Evolutionary conservation across 2,113 vertebrate genomes (phyloP), one percentile per base, ranked within the genome.

Genomic region (Toxotes chatareus): DNA sequence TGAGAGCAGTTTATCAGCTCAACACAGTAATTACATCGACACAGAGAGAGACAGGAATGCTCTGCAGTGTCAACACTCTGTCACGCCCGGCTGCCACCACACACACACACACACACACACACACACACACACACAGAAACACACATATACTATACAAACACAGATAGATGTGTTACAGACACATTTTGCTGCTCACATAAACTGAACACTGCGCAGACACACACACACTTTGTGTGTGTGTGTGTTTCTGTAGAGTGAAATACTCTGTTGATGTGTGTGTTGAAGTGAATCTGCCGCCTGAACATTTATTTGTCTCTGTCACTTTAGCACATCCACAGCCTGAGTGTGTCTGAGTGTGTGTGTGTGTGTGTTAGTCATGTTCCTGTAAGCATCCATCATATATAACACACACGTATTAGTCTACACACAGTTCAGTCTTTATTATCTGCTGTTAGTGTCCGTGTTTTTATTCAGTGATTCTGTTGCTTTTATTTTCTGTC

Each of bases 1-100:
- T 53, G 81, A 84, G 79, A 80, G 86, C 86, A 80, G 64, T 86
- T 86, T 78, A 86, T 91, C 87, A 91, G 49, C 76, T 68, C 74
- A 63, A 61, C 82, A 73, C 77, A 76, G 70, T 85, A 89, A 91
- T 89, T 85, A 87, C 78, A 79, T 46, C 21, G 59, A 76, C 55
- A 47, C 14, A 65, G 42, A 23, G 34, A 42, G 60, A 49, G 46
- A 4, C 14, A 4, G 72, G 34, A 64, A 55, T 14, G 72, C 53
- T 70, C 80, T 80, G 72, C 67, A 47, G 21, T 73, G 64, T 83
- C 72, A 51, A 76, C 72, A 70, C 67, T 31, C 65, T 44, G 62
- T 68, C 74, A 67, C 67, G 4, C 47, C 34, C 36, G 7, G 49
- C 68, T 16, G 12, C 4, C 21, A 3, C 19, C 31, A 75, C 38